Evolutionary conservation across 2,113 vertebrate species (phyloP), one percentile per base, ranked within the genome.

Genomic region (Acrocephalus arundinaceus): DNA sequence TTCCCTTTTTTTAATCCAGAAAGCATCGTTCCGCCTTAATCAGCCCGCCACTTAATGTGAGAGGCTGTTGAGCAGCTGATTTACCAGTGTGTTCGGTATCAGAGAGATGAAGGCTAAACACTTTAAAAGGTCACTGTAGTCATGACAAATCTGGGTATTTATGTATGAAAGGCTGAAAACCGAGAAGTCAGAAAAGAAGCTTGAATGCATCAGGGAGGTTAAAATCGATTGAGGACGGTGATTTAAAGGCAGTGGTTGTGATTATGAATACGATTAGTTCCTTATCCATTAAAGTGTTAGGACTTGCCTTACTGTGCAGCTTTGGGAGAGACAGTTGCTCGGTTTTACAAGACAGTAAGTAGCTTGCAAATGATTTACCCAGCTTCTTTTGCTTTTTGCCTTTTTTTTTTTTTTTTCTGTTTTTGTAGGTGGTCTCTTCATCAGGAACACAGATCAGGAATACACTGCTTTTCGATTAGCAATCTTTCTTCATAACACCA

Each of bases 391-490:
- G 67, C 43, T 77, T 84, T 87, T 85, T 92, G 7, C 10, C 2
- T 30, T 62, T 4, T 67, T 76, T 92, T 49, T 35, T n/a, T 77
- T 43, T 94, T 31, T 73, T 63, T 5, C 85, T 15, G 77, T 27
- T 80, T 96, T 92, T 96, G 66, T 97, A 99, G 99, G 99, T 97
- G 99, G 99, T 93, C 98, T 99, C 98, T 99, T 99, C 98, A 99
- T 99, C 98, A 98, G 99, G 98, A 99, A 99, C 98, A 99, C 99
- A 94, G 99, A 99, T 98, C 99, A 99, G 98, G 99, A 99, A 98
- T 99, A 99, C 96, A 99, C 99, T 84, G 99, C 99, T 85, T 99
- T 99, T 95, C 98, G 99, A 92, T 98, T 99, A 97, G 99, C 99
- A 86, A 99, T 99, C 98, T 99, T 99, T 98, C 99, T 99, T 94